Conservation (phyloP, 2,113 vertebrate genomes). For the Hypanus sabinus region DNA sequence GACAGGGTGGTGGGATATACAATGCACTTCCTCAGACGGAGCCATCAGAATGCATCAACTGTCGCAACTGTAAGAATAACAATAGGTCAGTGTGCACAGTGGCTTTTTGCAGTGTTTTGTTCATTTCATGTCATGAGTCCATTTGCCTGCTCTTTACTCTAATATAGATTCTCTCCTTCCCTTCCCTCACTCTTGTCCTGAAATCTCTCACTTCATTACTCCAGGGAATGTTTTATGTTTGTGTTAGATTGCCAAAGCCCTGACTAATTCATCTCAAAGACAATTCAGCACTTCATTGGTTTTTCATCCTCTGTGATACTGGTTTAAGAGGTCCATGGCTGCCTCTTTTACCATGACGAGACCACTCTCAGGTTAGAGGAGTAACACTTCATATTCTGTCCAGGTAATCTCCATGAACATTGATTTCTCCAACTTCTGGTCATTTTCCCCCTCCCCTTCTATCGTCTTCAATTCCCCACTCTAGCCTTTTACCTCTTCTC, state of each 20-base stretch:
- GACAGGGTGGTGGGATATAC: conserved; percentile 71
- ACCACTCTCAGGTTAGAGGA: too few relatives aligned
- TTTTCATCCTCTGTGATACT: not conserved
- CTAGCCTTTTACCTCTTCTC: too few relatives aligned
- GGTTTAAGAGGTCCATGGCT: not conserved
- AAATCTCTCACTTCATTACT: not conserved
- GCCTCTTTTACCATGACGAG: too few relatives aligned
- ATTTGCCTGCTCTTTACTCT: not conserved
- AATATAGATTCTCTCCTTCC: too few relatives aligned
- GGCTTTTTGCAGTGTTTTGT: not conserved
- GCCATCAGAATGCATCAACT: conserved; percentile 72
- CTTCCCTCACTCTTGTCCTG: not conserved
- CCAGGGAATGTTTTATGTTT: not conserved
- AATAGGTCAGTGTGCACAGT: conserved; percentile 67
- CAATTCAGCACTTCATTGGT: not conserved
- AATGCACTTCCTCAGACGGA: conserved; percentile 69
- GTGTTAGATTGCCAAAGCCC: not conserved
- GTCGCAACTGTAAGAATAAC: conserved; percentile 90
- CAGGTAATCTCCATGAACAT: too few relatives aligned
- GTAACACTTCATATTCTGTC: too few relatives aligned
- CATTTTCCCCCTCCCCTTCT: too few relatives aligned
- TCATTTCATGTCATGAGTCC: not conserved
- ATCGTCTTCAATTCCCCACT: too few relatives aligned
- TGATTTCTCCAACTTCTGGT: too few relatives aligned
- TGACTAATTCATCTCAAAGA: not conserved